Base-by-base conservation (phyloP, 2,888 invertebrate species). In the Microdon myrmicae region DNA sequence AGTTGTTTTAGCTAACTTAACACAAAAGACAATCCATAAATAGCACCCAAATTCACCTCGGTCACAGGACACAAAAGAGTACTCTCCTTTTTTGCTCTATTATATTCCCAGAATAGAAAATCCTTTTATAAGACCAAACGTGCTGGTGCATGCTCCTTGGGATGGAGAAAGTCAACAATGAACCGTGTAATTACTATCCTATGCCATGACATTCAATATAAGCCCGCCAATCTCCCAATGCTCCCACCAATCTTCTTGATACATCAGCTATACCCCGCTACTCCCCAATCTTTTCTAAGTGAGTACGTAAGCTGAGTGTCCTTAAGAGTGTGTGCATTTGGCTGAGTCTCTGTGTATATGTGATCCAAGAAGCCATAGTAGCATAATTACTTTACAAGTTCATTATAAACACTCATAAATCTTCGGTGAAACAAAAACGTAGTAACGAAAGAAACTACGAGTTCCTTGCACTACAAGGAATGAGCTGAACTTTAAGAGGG, bases 371-470 rank as follows among this genome's bases (percentile, higher is more conserved):
- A 64, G 53, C 58, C 64, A 53, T 64, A 64, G 64, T 64, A 64
- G 76, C 75, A 78, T 77, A 78, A 78, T 79, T 78, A 77, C 78
- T 79, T 78, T 76, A 76, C 75, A 78, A 77, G 78, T 77, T 79
- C 77, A 79, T 78, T 78, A 78, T 76, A 77, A 75, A 76, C 68
- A 74, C 71, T 74, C 75, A 77, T 78, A 76, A 76, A 77, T 78
- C 75, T 75, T 74, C 73, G 71, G 72, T 69, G 67, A 49, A 67
- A 61, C 59, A 58, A 60, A 59, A 60, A 58, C 38, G 44, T 12
- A 28, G 12, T 22, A 23, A 35, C 28, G 31, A 29, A 29, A 29
- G 31, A 43, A n/a, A 7, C 13, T 20, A 31, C 31, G 31, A 29
- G 13, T 29, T 55, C 49, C 38, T 49, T 34, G 35, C 44, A 49